Percentiles rank a stretch among this genome's conserved stretches.
Conservation (phyloP, 1,140 invertebrate genomes). For the Zaprionus vittiger region DNA sequence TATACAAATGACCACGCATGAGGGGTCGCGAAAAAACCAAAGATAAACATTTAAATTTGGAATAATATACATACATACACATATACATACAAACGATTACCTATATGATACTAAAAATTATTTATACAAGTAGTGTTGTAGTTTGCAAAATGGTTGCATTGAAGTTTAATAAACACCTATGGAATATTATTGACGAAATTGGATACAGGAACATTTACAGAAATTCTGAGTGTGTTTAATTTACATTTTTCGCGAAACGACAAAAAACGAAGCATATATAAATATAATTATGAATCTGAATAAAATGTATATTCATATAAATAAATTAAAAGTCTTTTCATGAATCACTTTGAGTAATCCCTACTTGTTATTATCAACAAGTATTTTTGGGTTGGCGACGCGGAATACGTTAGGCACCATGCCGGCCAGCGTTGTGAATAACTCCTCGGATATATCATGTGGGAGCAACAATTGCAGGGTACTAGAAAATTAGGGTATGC, state of each 20-base stretch:
- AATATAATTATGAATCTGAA: constrained; percentile 67
- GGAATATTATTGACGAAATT: constrained; percentile 68
- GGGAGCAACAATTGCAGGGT: constrained; percentile 86
- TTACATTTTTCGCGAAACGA: constrained; percentile 65
- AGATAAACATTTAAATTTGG: constrained; percentile 72
- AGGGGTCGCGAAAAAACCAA: constrained; percentile 60
- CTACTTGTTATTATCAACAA: constrained; percentile 85
- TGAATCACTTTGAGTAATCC: not conserved
- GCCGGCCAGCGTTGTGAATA: constrained; percentile 92
- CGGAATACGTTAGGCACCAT: constrained; percentile 96
- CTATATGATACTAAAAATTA: constrained; percentile 58
- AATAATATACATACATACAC: constrained; percentile 60
- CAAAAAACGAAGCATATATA: constrained; percentile 61
- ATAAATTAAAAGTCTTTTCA: constrained; percentile 54
- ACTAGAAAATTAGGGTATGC: constrained; percentile 7
- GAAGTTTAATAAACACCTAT: constrained; percentile 43
- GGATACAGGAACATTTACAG: constrained; percentile 81
- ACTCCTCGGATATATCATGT: constrained; percentile 93
- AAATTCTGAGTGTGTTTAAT: constrained; percentile 79
- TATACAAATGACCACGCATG: constrained; percentile 31
- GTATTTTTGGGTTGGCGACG: constrained; percentile 91
- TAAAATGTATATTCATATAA: constrained; percentile 80
- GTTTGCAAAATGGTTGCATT: constrained; percentile 58
- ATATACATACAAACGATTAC: constrained; percentile 52
- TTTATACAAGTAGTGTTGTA: constrained; percentile 77